Conservation (phyloP, 2,113 vertebrate species). For the Neopipo cinnamomea region DNA sequence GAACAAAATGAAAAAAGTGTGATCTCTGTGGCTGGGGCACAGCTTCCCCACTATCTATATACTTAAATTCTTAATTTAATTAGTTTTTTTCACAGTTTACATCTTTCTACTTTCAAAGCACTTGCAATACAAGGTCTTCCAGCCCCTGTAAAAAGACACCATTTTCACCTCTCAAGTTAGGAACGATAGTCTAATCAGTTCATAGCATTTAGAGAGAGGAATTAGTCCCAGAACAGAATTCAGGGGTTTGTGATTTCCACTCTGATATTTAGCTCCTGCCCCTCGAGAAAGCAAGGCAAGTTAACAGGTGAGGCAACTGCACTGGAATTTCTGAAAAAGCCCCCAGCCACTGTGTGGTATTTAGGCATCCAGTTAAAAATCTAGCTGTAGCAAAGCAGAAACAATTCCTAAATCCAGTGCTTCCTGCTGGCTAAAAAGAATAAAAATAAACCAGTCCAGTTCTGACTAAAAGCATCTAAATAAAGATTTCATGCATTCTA, state of each 20-base stretch:
- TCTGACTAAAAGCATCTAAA: neutral
- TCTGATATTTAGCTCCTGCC: conserved; percentile 23
- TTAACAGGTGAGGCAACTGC: neutral
- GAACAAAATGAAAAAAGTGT: neutral
- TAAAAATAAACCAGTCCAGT: neutral
- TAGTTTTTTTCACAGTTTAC: neutral
- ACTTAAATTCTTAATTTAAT: neutral
- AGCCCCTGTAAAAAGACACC: neutral
- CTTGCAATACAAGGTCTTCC: neutral
- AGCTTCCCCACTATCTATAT: neutral
- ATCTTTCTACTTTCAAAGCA: neutral
- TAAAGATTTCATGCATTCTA: neutral
- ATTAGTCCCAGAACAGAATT: neutral
- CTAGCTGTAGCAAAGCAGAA: conserved; percentile 9
- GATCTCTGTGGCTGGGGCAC: neutral
- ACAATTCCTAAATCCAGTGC: neutral
- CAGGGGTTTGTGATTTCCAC: neutral
- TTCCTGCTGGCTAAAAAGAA: neutral
- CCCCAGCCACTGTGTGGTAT: conserved; percentile 1
- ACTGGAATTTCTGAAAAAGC: neutral
- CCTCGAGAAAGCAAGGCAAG: neutral
- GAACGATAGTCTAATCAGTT: neutral
- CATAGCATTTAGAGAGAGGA: neutral
- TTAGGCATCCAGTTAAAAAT: conserved; percentile 25
- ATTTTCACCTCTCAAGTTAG: neutral